Percentiles rank a stretch among this genome's conserved stretches.
These are phyloP conservation scores for Stenolophus ochropezus DNA, from an alignment of 2,888 invertebrate species.

Conservation along the genomic window DNA sequence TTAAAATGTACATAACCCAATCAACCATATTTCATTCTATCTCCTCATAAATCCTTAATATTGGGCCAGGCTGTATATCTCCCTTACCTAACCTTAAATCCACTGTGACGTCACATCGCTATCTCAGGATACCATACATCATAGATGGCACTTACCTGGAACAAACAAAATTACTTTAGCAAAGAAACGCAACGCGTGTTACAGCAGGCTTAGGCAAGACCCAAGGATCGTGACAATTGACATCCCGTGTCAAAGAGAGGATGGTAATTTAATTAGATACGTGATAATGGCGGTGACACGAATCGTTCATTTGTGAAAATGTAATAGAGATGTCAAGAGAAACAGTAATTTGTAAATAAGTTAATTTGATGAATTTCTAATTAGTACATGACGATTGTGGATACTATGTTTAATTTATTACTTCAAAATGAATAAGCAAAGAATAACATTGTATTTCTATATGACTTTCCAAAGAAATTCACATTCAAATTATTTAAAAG, in stretches of 20 bases:
- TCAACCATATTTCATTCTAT: neutral
- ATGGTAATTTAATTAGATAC: constrained; percentile 23
- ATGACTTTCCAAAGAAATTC: too few relatives aligned
- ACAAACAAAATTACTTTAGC: constrained; percentile 47
- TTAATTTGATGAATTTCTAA: neutral
- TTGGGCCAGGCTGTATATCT: constrained; percentile 4
- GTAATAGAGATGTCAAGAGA: neutral
- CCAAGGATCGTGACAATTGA: neutral
- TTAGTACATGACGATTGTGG: neutral
- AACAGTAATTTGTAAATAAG: neutral
- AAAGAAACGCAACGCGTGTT: constrained; percentile 16
- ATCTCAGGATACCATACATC: constrained; percentile 29
- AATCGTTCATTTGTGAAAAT: neutral
- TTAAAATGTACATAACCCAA: neutral
- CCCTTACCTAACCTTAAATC: constrained; percentile 24
- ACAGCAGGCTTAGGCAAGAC: neutral
- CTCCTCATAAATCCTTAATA: constrained; percentile 21
- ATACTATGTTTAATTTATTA: neutral
- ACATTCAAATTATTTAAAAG: too few relatives aligned
- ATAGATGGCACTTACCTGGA: constrained; percentile 39
- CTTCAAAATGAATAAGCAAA: too few relatives aligned
- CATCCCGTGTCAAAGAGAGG: constrained; percentile 1
- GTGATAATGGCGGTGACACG: constrained; percentile 23
- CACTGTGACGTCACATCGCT: constrained; percentile 17
- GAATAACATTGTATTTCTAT: too few relatives aligned